phyloP scores from a whole-genome alignment of 2,113 vertebrate genomes.

The Colossoma macropomum region DNA sequence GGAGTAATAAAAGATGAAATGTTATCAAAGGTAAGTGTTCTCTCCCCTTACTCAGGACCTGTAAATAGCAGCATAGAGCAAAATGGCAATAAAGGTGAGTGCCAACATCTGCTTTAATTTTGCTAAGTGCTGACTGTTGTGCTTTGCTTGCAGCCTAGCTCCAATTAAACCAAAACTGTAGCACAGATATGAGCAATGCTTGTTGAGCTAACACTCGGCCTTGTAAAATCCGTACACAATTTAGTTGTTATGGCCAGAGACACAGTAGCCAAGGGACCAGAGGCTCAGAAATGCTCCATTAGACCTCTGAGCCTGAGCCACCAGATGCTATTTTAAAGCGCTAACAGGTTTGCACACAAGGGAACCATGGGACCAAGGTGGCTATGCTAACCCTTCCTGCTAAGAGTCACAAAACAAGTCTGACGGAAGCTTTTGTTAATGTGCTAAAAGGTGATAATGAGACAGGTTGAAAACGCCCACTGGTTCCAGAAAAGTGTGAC shows the following conservation, averaged over 20 bases:
- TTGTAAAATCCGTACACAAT: constrained; percentile 20
- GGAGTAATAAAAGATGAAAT: constrained; percentile 48
- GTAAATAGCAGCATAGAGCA: constrained; percentile 24
- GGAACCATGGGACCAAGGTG: not conserved
- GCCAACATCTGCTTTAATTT: constrained; percentile 40
- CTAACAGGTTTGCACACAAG: constrained; percentile 6
- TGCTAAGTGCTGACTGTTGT: constrained; percentile 42
- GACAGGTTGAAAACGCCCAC: too few relatives aligned
- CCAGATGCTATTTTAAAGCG: not conserved
- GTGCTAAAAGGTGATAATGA: constrained; percentile 39
- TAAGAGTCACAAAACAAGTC: not conserved
- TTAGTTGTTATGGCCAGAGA: constrained; percentile 25
- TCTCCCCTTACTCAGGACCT: constrained; percentile 17
- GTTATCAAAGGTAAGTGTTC: not conserved
- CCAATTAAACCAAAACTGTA: constrained; percentile 45
- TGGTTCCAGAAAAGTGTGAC: not conserved
- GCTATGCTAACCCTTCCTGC: not conserved
- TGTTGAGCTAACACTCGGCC: not conserved
- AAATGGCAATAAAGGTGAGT: constrained; percentile 21
- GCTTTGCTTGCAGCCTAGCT: constrained; percentile 52
- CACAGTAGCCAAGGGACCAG: constrained; percentile 8
- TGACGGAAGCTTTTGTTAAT: constrained; percentile 13
- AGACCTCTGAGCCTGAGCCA: constrained; percentile 64
- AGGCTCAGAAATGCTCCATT: constrained; percentile 68
- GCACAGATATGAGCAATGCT: constrained; percentile 5